These are phyloP conservation scores for Euglossa dilemma DNA, from an alignment of 1,140 invertebrate species.

Conservation along the genomic window DNA sequence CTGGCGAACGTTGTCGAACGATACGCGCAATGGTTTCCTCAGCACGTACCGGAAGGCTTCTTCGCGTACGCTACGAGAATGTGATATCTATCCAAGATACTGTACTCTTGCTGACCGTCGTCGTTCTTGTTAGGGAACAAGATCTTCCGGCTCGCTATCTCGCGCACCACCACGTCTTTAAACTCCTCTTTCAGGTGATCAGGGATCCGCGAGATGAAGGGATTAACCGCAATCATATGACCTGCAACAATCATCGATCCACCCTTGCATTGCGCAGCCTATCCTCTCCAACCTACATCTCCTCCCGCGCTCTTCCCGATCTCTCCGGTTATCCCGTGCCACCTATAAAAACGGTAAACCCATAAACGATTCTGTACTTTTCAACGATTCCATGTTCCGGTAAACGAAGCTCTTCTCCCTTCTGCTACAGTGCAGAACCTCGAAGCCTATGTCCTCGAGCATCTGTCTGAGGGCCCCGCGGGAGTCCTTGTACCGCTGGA, in stretches of 20 bases:
- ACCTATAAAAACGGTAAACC: too few relatives aligned
- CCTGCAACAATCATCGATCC: constrained; percentile 81
- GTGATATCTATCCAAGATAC: constrained; percentile 77
- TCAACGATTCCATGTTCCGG: constrained; percentile 83
- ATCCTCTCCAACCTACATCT: background rate
- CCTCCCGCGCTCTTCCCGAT: background rate
- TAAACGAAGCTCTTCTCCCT: constrained; percentile 86
- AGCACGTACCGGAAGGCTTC: constrained; percentile 63
- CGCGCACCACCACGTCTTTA: constrained; percentile 77
- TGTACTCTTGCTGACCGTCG: constrained; percentile 67
- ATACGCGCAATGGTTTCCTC: background rate
- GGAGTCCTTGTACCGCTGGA: constrained; percentile 83
- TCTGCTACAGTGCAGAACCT: constrained; percentile 85
- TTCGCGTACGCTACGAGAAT: constrained; percentile 77
- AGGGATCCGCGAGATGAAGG: constrained; percentile 88
- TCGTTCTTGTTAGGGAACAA: constrained; percentile 68
- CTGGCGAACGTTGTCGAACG: too few relatives aligned
- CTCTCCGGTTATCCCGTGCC: too few relatives aligned
- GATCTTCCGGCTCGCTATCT: constrained; percentile 74
- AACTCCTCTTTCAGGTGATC: constrained; percentile 85
- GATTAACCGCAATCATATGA: constrained; percentile 88
- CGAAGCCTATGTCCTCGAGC: constrained; percentile 86
- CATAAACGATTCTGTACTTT: constrained; percentile 80
- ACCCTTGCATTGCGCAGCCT: background rate
- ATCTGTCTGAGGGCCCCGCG: constrained; percentile 85